These are phyloP conservation scores for Rhagologus leucostigma DNA, from an alignment of 2,113 vertebrate genomes.

Conservation along the genomic window DNA sequence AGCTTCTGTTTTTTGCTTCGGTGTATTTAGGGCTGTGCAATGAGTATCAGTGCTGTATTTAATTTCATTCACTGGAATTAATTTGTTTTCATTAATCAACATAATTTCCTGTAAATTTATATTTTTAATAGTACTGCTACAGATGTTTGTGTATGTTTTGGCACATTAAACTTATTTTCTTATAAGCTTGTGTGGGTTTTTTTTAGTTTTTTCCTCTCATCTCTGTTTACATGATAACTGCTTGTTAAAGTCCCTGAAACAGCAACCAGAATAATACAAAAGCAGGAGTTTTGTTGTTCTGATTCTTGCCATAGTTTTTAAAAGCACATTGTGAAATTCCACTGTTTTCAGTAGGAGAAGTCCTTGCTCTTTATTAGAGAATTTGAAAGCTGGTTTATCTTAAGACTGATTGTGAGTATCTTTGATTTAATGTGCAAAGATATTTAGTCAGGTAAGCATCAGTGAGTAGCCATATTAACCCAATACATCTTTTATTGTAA, in stretches of 20 bases:
- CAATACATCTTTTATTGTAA: constrained; percentile 99
- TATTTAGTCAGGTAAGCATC: constrained; percentile 99
- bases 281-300: constrained; percentile 21
- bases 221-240: constrained; percentile 26
- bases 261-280: constrained; percentile 53
- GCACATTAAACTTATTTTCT: constrained; percentile 24
- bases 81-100: constrained; percentile 62
- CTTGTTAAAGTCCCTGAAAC: constrained; percentile 22
- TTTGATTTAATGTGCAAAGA: constrained; percentile 86
- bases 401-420: constrained; percentile 88
- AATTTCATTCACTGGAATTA: constrained; percentile 61
- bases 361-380: constrained; percentile 62
- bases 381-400: constrained; percentile 77
- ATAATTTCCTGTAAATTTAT: constrained; percentile 55
- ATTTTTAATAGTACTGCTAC: constrained; percentile 55
- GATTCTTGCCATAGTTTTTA: constrained; percentile 26
- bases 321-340: constrained; percentile 31
- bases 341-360: constrained; percentile 27
- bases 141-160: constrained; percentile 37
- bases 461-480: constrained; percentile 97
- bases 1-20: constrained; percentile 21
- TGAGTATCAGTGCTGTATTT: constrained; percentile 63
- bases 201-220: constrained; percentile 18
- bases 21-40: constrained; percentile 17
- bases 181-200: neutral